Evolutionary conservation across 2,113 vertebrate genomes (phyloP), one percentile per base, ranked within the genome.

Genomic region (Indicator maculatus): DNA sequence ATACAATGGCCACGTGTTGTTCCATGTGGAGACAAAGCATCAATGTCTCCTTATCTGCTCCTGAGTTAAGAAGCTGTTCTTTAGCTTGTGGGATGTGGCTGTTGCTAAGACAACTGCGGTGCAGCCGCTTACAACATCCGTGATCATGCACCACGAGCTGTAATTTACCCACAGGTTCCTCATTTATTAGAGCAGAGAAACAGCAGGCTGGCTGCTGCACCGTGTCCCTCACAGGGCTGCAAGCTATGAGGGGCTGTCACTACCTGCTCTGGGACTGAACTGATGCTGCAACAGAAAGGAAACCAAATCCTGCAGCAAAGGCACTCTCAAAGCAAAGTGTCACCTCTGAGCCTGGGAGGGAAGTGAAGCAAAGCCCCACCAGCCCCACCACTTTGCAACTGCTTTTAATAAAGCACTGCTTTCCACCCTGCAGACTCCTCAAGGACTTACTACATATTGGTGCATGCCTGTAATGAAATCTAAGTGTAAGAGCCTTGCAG

Each of bases 21-120:
- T 77, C 83, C 92, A 71, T 11, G 72, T 33, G 79, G 86, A 85
- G 64, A 89, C 86, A 87, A 91, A 86, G 95, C 91, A 86, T 87
- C 75, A 67, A 11, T 58, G 84, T 78, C 90, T 88, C 80, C 69
- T 53, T 75, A 86, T 59, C 81, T 0, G 16, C 83, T 45, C 55
- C 44, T 26, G 76, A 88, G 84, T 83, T 81, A 73, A 94, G 93
- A 61, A 93, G 81, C 76, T 65, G 53, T 77, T 90, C 75, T 84
- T 74, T 8, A 86, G 70, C 72, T 72, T 27, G 45, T 90, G 88
- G 94, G 88, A 90, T 88, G 82, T 86, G 88, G 70, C 71, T 83
- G 96, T 97, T 97, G 96, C 96, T 96, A 96, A 67, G 96, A 95
- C 97, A 96, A 97, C 97, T 86, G 89, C 3, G 0, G 90, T 64